Base-by-base conservation (phyloP, 2,797 vertebrate genomes). In the Margarornis squamiger region DNA sequence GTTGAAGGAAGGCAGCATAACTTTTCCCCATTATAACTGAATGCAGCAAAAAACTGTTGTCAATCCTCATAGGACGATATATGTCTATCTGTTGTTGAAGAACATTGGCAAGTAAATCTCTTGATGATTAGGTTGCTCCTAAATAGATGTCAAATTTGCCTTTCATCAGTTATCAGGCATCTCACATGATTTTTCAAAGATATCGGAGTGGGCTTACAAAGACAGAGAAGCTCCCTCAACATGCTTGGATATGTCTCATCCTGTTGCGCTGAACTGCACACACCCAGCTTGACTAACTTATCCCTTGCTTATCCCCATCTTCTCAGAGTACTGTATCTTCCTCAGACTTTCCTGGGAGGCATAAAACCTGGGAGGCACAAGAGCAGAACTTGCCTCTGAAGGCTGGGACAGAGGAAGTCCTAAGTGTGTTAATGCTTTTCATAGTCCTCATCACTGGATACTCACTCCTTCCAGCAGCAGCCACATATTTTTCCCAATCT, bases 11-110 rank as follows among this genome's bases (percentile, higher is more conserved):
- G 1, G 7, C 4, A 61, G 5, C 11, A 72, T 46, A 88, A 72
- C 6, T 20, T 89, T 59, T 61, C 59, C 77, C 22, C 5, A 6
- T 9, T 49, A 12, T 14, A 92, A 58, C 6, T 59, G 23, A 63
- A 62, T 23, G 7, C 4, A 39, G 29, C 2, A 45, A 63, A 48
- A 58, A 14, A 2, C 0, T 45, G 7, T 30, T 70, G 52, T 4
- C 54, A 80, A 74, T 71, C 8, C 19, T 67, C 21, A 9, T 24
- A 74, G 51, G 55, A 32, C 19, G n/a, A 4, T 10, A 6, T 14
- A 27, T 38, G 5, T 34, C 19, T 62, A 43, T 7, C 2, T 78
- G 12, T 34, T 59, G 4, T 24, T 51, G 26, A 79, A 61, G 38
- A 61, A 78, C 2, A 0, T 6, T 61, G 87, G 6, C 6, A 81